Evolutionary conservation across 1,140 invertebrate species (phyloP), one percentile per base, ranked within the genome.

Genomic region (Trichomalopsis sarcophagae): DNA sequence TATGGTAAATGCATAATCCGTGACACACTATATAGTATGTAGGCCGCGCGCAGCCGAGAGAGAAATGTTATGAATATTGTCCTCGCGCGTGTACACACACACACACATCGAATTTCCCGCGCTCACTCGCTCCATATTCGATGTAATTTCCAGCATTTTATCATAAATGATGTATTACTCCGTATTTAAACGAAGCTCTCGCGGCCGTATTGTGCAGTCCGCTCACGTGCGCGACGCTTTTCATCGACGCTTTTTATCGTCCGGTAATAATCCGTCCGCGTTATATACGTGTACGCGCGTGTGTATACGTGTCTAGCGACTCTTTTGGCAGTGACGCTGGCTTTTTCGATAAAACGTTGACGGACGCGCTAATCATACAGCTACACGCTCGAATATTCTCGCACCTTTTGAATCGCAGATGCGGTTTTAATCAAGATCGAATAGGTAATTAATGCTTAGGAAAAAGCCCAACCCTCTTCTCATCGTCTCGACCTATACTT

Each of bases 131-230:
- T n/a, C 50, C 7, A 27, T 44, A 81, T 84, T 66, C 71, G 9
- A 74, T 75, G 77, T 84, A 84, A 84, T 84, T 84, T 76, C 84
- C 69, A 76, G n/a, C 78, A 74, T 71, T 76, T 85, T 76, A 85
- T 85, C 84, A 85, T 81, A 81, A 81, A 76, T 85, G 84, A 85
- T 85, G 40, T 81, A 85, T 85, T 81, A 76, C 84, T 79, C 36
- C 27, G 68, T 62, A 79, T 84, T 84, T 84, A 33, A 36, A 84
- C n/a, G 78, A 30, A 55, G n/a, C 69, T 9, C 10, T 44, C 40
- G 40, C 21, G 23, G 21, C 66, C 11, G 30, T 36, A 36, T 62
- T 62, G 66, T 23, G 71, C 40, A 69, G 17, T 27, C 40, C 66
- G n/a, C 69, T 14, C 69, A 44, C 55, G 66, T 14, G 27, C 21